Conservation (phyloP, 2,113 vertebrate species). For the Colossoma macropomum region DNA sequence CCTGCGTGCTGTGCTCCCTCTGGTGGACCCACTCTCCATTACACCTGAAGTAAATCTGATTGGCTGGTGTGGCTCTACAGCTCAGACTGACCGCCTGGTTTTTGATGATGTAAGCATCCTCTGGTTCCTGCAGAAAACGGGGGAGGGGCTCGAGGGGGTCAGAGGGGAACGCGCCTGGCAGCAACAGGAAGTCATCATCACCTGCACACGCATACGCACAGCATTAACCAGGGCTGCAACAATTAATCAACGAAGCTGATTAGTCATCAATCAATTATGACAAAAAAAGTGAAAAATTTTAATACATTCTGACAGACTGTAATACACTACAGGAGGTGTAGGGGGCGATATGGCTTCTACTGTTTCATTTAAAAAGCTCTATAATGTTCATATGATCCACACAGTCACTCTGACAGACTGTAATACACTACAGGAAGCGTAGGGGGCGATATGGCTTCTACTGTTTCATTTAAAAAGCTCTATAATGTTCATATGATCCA, state of each 20-base stretch:
- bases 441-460: no score
- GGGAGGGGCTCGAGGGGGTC: constrained; percentile 94
- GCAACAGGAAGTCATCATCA: constrained; percentile 88
- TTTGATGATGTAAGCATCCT: constrained; percentile 96
- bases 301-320: no score
- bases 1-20: constrained; percentile 93
- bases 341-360: no score
- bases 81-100: constrained; percentile 93
- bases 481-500: no score
- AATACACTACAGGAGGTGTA: no score
- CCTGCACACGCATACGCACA: constrained; percentile 50
- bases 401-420: no score
- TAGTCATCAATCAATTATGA: background rate
- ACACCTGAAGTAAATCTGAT: constrained; percentile 98
- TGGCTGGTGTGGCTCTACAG: constrained; percentile 94
- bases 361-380: no score
- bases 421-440: no score
- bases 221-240: no score
- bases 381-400: no score
- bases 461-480: no score
- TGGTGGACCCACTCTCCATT: constrained; percentile 98
- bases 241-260: background rate
- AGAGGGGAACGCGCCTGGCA: constrained; percentile 83
- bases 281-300: no score
- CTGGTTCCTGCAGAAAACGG: constrained; percentile 93